Evolutionary conservation across 1,140 invertebrate species (phyloP).

Genomic region (Euura saliciscinereae): DNA sequence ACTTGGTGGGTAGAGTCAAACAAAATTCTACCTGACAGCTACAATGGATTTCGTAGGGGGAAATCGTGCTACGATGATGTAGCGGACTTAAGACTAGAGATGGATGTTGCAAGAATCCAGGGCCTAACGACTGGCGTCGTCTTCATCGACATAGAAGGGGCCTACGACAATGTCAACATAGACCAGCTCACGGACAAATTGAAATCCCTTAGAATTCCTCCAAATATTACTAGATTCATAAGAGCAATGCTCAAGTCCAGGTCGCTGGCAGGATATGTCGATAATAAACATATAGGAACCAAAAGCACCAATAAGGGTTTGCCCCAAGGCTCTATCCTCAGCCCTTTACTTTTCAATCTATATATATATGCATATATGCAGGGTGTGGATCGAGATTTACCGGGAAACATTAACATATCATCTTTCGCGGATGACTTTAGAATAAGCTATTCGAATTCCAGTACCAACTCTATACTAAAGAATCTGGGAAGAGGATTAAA

Average conservation of each 20-base stretch:
- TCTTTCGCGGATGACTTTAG: neutral
- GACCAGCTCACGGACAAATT: constrained; percentile 10
- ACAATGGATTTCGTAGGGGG: neutral
- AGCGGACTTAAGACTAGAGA: neutral
- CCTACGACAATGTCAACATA: constrained; percentile 17
- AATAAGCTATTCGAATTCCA: neutral
- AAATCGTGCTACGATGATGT: neutral
- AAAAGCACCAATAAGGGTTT: constrained; percentile 4
- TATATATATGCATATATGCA: no score
- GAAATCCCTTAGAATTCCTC: constrained; percentile 10
- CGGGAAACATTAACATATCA: neutral
- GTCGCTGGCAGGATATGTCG: constrained; percentile 18
- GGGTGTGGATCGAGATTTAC: neutral
- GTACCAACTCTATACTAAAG: neutral
- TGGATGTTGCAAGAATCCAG: neutral
- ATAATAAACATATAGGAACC: no score
- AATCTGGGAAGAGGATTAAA: neutral
- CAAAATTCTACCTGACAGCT: neutral
- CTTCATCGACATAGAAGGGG: constrained; percentile 22
- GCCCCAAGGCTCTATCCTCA: constrained; percentile 21
- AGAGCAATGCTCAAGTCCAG: constrained; percentile 17
- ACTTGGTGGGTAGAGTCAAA: neutral
- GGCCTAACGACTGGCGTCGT: neutral
- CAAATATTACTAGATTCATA: constrained; percentile 17
- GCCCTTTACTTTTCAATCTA: constrained; percentile 19